Evolutionary conservation across 2,797 vertebrate genomes (phyloP).

Genomic region (Coluber constrictor): DNA sequence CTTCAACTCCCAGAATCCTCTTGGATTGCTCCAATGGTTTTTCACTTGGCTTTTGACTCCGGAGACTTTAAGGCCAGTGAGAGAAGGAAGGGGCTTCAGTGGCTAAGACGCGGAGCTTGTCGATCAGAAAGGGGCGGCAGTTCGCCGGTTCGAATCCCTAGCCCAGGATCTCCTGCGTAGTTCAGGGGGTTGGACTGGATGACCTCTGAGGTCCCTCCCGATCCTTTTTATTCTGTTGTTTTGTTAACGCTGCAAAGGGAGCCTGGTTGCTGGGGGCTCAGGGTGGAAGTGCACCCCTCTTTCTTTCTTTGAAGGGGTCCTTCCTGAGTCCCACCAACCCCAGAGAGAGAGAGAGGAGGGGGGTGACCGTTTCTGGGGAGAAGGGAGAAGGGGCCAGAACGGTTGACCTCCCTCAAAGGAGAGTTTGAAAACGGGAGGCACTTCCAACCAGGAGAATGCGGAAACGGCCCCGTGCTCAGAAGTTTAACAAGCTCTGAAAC

Average conservation of each 20-base stretch:
- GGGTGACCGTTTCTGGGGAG: conserved; percentile 10
- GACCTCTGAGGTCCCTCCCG: neutral
- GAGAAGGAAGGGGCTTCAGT: too few relatives aligned
- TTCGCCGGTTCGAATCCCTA: too few relatives aligned
- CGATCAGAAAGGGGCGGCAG: too few relatives aligned
- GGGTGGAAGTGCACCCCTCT: neutral
- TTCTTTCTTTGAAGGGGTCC: conserved; percentile 5
- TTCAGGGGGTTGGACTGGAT: neutral
- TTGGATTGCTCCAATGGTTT: too few relatives aligned
- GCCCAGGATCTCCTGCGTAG: neutral
- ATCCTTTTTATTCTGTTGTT: neutral
- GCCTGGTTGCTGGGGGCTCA: too few relatives aligned
- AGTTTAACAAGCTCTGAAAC: conserved; percentile 61
- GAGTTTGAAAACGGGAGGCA: conserved; percentile 17
- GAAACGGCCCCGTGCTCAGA: conserved; percentile 53
- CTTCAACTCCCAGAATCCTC: too few relatives aligned
- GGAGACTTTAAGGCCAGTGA: too few relatives aligned
- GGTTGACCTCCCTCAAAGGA: conserved; percentile 49
- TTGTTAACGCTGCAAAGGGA: neutral
- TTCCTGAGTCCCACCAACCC: conserved; percentile 14
- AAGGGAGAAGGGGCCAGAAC: conserved; percentile 42
- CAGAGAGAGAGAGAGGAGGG: conserved; percentile 13
- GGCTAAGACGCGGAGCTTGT: too few relatives aligned
- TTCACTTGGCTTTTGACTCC: too few relatives aligned
- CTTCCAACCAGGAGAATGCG: conserved; percentile 62